phyloP scores from a whole-genome alignment of 2,888 invertebrate genomes.

The Tryphoninae sp. region DNA sequence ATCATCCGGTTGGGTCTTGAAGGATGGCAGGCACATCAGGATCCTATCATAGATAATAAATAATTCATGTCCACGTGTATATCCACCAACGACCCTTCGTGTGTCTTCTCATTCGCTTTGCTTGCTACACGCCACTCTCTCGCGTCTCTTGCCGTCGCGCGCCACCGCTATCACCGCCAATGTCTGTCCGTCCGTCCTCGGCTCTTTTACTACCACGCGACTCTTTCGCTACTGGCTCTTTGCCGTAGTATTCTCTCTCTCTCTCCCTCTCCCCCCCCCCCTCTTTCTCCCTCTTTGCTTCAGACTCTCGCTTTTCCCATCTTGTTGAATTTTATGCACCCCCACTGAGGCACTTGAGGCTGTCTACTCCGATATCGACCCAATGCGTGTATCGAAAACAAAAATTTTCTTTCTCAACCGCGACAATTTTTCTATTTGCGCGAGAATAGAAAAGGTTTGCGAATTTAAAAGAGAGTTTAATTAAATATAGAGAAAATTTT shows the following conservation, averaged over 20 bases:
- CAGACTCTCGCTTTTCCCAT: slow-evolving; percentile 41
- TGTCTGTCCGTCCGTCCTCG: slow-evolving; percentile 55
- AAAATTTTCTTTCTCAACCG: slow-evolving; percentile 46
- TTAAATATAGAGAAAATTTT: too few relatives aligned
- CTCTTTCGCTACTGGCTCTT: slow-evolving; percentile 32
- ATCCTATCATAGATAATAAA: slow-evolving; percentile 78
- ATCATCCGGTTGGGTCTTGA: slow-evolving; percentile 70
- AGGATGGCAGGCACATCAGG: slow-evolving; percentile 73
- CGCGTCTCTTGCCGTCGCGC: slow-evolving; percentile 5
- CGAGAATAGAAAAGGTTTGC: not conserved
- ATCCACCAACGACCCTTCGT: slow-evolving; percentile 64
- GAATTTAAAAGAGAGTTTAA: too few relatives aligned
- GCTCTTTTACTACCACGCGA: slow-evolving; percentile 42
- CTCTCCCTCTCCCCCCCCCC: slow-evolving; percentile 17
- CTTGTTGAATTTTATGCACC: slow-evolving; percentile 60
- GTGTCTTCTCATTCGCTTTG: slow-evolving; percentile 60
- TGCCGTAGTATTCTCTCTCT: slow-evolving; percentile 6
- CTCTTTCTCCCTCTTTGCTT: slow-evolving; percentile 22
- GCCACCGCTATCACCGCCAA: slow-evolving; percentile 32
- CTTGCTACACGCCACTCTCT: slow-evolving; percentile 41
- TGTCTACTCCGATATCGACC: slow-evolving; percentile 5
- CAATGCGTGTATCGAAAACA: slow-evolving; percentile 40
- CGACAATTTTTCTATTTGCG: not conserved
- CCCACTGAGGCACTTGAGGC: slow-evolving; percentile 50
- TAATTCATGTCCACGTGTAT: slow-evolving; percentile 74